Evolutionary conservation across 2,113 vertebrate genomes (phyloP), one percentile per base, ranked within the genome.

Genomic region (Hemiprocne comata): DNA sequence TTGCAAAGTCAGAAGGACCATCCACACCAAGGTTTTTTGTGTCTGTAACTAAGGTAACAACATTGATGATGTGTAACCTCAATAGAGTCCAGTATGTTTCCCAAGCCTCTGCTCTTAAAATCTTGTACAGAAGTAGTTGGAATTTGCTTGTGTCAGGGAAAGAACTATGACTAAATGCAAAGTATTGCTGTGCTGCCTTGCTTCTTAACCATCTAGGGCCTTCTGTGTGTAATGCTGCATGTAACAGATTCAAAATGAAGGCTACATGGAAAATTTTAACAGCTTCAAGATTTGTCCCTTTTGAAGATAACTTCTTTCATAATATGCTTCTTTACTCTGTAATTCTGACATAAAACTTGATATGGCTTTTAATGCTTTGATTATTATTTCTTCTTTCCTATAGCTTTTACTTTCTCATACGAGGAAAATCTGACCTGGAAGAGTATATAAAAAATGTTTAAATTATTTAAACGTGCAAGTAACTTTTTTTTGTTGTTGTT

Each of bases 141-240:
- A 72, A 92, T 87, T 85, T 91, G 44, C 62, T 76, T 87, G 33
- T 79, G 64, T 80, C 75, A 90, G 40, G 74, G 67, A 94, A 94
- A 91, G 20, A 94, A 79, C 31, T 14, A 77, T 10, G 18, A 81
- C 42, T 77, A 81, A 84, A 93, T 36, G 53, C 16, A 53, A 91
- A 94, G 34, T n/a, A 64, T 7, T 67, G 14, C 42, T 72, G 44
- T 33, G 48, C 13, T 92, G n/a, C 34, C 26, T 85, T 78, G 24
- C 21, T 78, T 86, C 80, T 81, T 78, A 78, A 62, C 4, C 20
- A 55, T 64, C 33, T 73, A 67, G 7, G 21, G 12, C 23, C 34
- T 90, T 53, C 25, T 70, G 48, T 71, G 44, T 70, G 33, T 58
- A 83, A 83, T 66, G 48, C 6, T 74, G 44, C 36, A 33, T 40